Conservation (phyloP, 2,113 vertebrate species). For the Aphelocoma coerulescens region DNA sequence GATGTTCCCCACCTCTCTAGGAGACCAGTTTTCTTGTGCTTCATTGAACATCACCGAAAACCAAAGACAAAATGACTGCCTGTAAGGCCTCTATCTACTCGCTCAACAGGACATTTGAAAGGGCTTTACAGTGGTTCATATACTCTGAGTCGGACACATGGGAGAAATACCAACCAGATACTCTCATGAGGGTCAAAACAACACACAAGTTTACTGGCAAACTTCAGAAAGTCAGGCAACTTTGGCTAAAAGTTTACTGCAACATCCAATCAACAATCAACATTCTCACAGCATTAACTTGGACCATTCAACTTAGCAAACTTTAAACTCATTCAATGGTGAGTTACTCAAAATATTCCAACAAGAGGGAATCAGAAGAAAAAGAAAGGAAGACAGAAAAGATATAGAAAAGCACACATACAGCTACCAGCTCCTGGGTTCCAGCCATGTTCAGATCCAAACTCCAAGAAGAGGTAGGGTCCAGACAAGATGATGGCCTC, state of each 20-base stretch:
- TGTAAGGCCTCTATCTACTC: background rate
- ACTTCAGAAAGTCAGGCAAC: background rate
- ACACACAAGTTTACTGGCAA: background rate
- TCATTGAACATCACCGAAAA: background rate
- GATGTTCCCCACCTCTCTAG: background rate
- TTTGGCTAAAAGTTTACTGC: background rate
- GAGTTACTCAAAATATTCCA: background rate
- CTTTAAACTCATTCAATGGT: fast-evolving
- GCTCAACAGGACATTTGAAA: background rate
- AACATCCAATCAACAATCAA: background rate
- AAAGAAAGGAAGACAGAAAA: background rate
- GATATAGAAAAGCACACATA: background rate
- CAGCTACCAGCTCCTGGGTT: background rate
- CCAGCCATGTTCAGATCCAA: background rate
- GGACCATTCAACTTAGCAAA: background rate
- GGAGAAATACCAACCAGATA: background rate
- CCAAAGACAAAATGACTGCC: background rate
- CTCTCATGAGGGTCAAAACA: background rate
- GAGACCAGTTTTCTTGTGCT: background rate
- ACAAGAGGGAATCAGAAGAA: background rate
- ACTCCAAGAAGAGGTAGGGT: background rate
- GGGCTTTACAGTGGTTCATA: background rate
- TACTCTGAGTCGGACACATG: background rate
- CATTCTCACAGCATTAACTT: background rate
- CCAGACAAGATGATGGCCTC: background rate